These are phyloP conservation scores for Enoplosus armatus DNA, from an alignment of 2,797 vertebrate genomes.

Conservation along the genomic window DNA sequence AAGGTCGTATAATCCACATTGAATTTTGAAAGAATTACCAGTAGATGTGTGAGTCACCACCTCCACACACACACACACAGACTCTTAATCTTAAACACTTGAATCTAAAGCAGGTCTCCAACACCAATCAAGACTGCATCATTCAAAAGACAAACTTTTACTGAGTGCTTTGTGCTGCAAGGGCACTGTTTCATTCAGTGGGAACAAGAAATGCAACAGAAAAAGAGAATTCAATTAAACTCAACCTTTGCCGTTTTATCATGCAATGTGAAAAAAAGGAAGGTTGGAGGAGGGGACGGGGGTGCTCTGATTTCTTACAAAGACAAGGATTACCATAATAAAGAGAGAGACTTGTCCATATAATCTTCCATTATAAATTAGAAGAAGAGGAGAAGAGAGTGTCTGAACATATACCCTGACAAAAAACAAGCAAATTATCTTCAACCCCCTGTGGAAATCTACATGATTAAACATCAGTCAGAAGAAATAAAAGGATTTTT, in stretches of 20 bases:
- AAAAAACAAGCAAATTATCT: slow-evolving; percentile 59
- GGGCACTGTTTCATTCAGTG: slow-evolving; percentile 22
- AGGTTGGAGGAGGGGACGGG: not conserved
- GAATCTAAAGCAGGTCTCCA: slow-evolving; percentile 19
- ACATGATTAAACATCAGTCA: slow-evolving; percentile 51
- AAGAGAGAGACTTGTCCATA: slow-evolving; percentile 36
- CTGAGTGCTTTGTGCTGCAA: slow-evolving; percentile 34
- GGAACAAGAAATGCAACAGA: slow-evolving; percentile 25
- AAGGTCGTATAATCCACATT: too few species aligned
- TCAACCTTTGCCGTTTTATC: slow-evolving; percentile 39
- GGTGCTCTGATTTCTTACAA: slow-evolving; percentile 42
- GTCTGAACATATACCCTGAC: slow-evolving; percentile 22
- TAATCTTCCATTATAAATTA: slow-evolving; percentile 32
- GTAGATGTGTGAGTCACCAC: not conserved
- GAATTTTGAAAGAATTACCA: not conserved
- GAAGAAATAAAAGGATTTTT: slow-evolving; percentile 40
- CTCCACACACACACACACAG: not conserved
- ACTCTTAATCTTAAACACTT: slow-evolving; percentile 12
- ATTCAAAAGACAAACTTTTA: slow-evolving; percentile 34
- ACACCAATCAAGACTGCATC: slow-evolving; percentile 14
- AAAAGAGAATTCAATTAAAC: slow-evolving; percentile 58
- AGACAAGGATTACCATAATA: slow-evolving; percentile 62
- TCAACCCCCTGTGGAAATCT: slow-evolving; percentile 58
- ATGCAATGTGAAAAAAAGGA: slow-evolving; percentile 12
- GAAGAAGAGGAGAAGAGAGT: slow-evolving; percentile 25